Evolutionary conservation across 2,888 invertebrate species (phyloP).

Genomic region (Isoperla grammatica): DNA sequence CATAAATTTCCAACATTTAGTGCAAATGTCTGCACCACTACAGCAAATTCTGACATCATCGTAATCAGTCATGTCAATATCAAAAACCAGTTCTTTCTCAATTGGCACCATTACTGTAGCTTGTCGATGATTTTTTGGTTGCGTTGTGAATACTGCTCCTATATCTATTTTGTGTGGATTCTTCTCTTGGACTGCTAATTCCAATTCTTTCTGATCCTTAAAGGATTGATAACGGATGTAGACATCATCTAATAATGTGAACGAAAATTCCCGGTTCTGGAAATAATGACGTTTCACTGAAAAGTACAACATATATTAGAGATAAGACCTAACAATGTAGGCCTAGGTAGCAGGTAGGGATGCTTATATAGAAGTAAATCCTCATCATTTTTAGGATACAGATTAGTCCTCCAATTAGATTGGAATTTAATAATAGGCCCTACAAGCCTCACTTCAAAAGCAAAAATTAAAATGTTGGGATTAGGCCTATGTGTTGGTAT

Average conservation of each 20-base stretch:
- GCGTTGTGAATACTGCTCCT: conserved; percentile 66
- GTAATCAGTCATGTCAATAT: conserved; percentile 99
- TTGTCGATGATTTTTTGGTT: conserved; percentile 52
- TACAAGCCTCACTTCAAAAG: no score
- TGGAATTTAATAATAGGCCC: no score
- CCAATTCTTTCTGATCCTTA: conserved; percentile 69
- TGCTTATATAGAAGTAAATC: neutral
- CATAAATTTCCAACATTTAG: conserved; percentile 97
- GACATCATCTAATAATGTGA: conserved; percentile 87
- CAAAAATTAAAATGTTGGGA: no score
- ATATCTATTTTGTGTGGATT: conserved; percentile 94
- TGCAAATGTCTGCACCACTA: conserved; percentile 83
- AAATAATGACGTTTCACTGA: conserved; percentile 54
- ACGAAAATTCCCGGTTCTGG: conserved; percentile 84
- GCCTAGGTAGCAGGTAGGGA: neutral
- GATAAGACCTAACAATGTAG: no score
- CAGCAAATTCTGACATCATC: conserved; percentile 94
- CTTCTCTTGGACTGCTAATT: conserved; percentile 69
- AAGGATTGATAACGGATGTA: conserved; percentile 90
- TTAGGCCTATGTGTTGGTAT: no score
- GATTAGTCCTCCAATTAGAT: no score
- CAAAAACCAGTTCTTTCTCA: conserved; percentile 92
- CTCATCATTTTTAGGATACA: neutral
- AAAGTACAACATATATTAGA: conserved; percentile 34
- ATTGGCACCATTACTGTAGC: conserved; percentile 50